These are phyloP conservation scores for Acrobasis suavella DNA, from an alignment of 2,888 invertebrate species.

Conservation along the genomic window DNA sequence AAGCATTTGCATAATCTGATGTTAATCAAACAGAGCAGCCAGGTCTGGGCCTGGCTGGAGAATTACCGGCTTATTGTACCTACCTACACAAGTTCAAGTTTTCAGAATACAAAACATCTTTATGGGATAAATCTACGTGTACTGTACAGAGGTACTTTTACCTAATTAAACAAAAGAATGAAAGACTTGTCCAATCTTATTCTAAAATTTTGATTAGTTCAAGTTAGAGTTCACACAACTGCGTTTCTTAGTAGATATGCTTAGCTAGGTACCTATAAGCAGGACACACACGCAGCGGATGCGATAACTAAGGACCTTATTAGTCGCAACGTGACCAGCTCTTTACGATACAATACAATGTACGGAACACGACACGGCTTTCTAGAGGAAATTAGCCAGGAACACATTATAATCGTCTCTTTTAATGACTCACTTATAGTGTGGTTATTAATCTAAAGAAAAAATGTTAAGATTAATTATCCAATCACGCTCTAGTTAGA, in stretches of 20 bases:
- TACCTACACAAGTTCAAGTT: too few species aligned
- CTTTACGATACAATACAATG: slow-evolving; percentile 20
- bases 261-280: background rate
- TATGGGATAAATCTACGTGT: too few species aligned
- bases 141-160: too few species aligned
- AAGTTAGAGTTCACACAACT: background rate
- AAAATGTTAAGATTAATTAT: slow-evolving; percentile 13
- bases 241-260: too few species aligned
- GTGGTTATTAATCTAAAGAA: slow-evolving; percentile 29
- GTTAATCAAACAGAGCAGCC: slow-evolving; percentile 74
- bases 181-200: too few species aligned
- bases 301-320: slow-evolving; percentile 47
- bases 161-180: too few species aligned
- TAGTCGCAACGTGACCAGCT: slow-evolving; percentile 41
- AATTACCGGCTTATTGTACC: background rate
- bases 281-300: slow-evolving; percentile 59
- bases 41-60: slow-evolving; percentile 30
- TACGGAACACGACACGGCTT: background rate
- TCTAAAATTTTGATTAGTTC: too few species aligned
- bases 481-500: slow-evolving; percentile 23
- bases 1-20: slow-evolving; percentile 81
- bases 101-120: too few species aligned
- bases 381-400: background rate
- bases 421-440: slow-evolving; percentile 2
- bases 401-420: background rate